These are phyloP conservation scores for Prunella fulvescens DNA, from an alignment of 2,113 vertebrate genomes.

Conservation along the genomic window DNA sequence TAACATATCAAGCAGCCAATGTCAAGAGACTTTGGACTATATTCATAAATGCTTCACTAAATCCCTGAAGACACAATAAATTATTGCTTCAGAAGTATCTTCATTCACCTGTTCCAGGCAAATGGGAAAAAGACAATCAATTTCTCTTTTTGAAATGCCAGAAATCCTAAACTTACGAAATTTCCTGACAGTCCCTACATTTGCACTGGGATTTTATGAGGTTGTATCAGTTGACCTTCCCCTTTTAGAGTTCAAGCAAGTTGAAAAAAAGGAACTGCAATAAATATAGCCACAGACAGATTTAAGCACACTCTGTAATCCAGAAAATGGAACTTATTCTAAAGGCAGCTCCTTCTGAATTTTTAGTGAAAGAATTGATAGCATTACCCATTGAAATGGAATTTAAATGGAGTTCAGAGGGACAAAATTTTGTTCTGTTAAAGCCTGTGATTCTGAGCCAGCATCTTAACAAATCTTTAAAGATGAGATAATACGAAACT, in stretches of 20 bases:
- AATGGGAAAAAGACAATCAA: conserved; percentile 46
- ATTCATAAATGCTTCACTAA: conserved; percentile 45
- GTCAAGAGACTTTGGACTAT: conserved; percentile 38
- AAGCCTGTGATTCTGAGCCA: background rate
- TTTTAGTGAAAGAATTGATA: conserved; percentile 1
- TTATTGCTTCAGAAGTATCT: conserved; percentile 52
- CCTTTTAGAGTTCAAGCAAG: conserved; percentile 17
- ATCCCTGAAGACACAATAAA: conserved; percentile 33
- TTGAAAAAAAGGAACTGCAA: background rate
- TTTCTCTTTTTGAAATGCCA: conserved; percentile 53
- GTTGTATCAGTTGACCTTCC: conserved; percentile 17
- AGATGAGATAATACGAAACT: background rate
- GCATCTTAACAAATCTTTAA: background rate
- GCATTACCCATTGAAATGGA: background rate
- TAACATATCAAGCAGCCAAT: conserved; percentile 11
- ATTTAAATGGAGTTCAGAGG: background rate
- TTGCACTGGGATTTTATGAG: conserved; percentile 28
- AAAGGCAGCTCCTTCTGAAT: background rate
- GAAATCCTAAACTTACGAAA: conserved; percentile 23
- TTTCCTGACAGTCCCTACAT: conserved; percentile 17
- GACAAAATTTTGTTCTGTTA: background rate
- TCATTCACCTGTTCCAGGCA: conserved; percentile 41
- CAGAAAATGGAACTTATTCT: background rate
- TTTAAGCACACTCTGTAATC: background rate
- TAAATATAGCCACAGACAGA: background rate